Evolutionary conservation across 2,888 invertebrate genomes (phyloP).

Genomic region (Machimus rusticus): DNA sequence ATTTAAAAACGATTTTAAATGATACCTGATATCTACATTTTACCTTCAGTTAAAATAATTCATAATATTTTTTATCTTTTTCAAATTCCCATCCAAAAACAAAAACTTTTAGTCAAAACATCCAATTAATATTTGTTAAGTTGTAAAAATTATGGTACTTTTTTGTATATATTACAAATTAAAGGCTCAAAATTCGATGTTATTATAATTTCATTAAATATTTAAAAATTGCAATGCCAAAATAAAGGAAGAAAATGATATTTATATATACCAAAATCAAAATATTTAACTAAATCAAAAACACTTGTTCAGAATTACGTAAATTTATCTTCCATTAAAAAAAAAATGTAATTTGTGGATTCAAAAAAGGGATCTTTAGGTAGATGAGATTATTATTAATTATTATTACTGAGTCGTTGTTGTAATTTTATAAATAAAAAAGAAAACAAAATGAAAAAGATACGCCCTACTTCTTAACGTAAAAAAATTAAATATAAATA

Average conservation of each 20-base stretch:
- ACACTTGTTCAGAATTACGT: background rate
- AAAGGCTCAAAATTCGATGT: background rate
- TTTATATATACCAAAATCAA: background rate
- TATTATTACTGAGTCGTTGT: background rate
- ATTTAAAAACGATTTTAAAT: conserved; percentile 79
- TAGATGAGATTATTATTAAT: background rate
- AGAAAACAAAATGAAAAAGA: background rate
- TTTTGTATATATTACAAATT: background rate
- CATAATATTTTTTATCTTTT: no score
- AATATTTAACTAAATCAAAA: background rate
- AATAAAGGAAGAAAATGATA: background rate
- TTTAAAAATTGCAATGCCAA: background rate
- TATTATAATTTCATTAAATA: no score
- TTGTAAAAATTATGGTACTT: no score
- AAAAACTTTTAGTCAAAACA: no score
- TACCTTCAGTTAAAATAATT: background rate
- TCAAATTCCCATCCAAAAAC: background rate
- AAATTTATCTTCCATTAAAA: background rate
- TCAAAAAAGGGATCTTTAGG: background rate
- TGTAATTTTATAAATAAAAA: background rate
- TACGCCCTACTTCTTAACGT: background rate
- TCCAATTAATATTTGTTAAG: no score
- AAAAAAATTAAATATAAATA: background rate
- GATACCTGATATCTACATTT: conserved; percentile 49
- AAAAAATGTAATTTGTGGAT: background rate